These are phyloP conservation scores for Zaprionus ghesquierei DNA, from an alignment of 1,140 invertebrate genomes.

Conservation along the genomic window DNA sequence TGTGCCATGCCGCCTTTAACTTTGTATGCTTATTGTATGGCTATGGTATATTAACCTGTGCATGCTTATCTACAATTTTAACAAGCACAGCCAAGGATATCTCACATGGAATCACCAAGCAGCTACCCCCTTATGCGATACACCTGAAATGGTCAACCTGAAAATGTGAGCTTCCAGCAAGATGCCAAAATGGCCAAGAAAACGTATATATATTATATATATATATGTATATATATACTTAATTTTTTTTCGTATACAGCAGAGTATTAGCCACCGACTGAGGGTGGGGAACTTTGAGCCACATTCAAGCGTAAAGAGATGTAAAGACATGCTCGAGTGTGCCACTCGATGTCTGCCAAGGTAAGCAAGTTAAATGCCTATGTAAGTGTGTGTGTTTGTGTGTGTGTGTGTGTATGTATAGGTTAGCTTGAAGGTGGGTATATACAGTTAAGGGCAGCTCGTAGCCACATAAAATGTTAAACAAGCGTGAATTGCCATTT, in stretches of 20 bases:
- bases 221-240: too few relatives aligned
- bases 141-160: too few relatives aligned
- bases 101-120: too few relatives aligned
- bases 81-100: too few relatives aligned
- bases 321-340: conserved; percentile 74
- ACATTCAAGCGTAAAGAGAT: conserved; percentile 76
- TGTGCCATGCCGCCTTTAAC: too few relatives aligned
- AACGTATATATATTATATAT: too few relatives aligned
- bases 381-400: not conserved
- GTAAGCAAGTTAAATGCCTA: not conserved
- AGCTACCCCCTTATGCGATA: too few relatives aligned
- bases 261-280: not conserved
- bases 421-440: not conserved
- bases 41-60: too few relatives aligned
- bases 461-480: conserved; percentile 69
- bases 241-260: not conserved
- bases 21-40: too few relatives aligned
- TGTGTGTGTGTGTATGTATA: not conserved
- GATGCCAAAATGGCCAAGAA: too few relatives aligned
- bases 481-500: conserved; percentile 77
- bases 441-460: conserved; percentile 13
- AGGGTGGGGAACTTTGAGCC: conserved; percentile 40
- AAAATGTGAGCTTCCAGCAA: too few relatives aligned
- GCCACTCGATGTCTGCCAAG: conserved; percentile 69
- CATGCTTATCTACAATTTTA: too few relatives aligned